Conservation (phyloP, 2,888 invertebrate genomes). For the Villa cingulata region DNA sequence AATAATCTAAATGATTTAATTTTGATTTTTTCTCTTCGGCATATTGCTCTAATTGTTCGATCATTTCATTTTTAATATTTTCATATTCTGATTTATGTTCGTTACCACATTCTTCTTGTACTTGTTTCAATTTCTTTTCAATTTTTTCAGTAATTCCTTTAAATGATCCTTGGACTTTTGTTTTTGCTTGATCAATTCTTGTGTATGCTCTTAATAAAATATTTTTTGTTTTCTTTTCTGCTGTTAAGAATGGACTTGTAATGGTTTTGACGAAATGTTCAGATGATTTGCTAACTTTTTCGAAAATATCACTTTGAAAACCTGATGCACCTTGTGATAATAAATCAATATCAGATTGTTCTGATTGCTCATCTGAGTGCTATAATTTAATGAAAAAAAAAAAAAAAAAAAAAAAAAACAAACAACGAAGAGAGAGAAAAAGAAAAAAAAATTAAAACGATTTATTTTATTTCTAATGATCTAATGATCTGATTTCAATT, state of each 20-base stretch:
- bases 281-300: background rate
- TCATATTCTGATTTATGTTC: background rate
- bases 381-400: background rate
- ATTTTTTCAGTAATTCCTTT: background rate
- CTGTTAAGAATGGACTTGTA: background rate
- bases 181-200: background rate
- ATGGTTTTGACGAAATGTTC: background rate
- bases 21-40: background rate
- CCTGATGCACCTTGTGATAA: background rate
- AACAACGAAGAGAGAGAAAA: no score
- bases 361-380: background rate
- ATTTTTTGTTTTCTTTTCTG: background rate
- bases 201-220: background rate
- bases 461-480: no score
- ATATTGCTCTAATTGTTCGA: background rate
- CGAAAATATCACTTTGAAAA: background rate
- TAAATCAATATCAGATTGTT: background rate
- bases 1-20: background rate
- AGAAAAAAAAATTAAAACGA: no score
- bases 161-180: background rate
- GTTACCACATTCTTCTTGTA: slow-evolving; percentile 1
- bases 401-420: background rate
- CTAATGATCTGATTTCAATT: no score
- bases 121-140: background rate
- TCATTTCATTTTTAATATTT: background rate